Conservation (phyloP, 2,797 vertebrate genomes). For the Typhlichthys subterraneus region DNA sequence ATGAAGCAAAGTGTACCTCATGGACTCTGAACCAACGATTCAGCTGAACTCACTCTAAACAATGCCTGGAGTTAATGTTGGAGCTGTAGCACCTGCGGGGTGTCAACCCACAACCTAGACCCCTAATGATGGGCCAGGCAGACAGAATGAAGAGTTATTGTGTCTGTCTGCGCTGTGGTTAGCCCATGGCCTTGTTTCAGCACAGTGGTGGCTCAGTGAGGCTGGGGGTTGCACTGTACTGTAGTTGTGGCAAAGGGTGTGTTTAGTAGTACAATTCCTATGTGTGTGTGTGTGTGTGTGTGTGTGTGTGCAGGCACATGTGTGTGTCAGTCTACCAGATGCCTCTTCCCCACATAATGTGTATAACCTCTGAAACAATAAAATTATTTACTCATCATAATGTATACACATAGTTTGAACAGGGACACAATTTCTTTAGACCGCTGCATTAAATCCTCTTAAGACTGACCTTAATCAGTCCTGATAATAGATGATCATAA, state of each 20-base stretch:
- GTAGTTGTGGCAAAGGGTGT: constrained; percentile 37
- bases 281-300: constrained; percentile 13
- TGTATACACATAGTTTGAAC: too few species aligned
- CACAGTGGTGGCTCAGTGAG: constrained; percentile 21
- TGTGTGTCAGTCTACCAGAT: constrained; percentile 17
- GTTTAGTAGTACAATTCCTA: constrained; percentile 23
- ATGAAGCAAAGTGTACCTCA: not conserved
- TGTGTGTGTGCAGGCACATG: not conserved
- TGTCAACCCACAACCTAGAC: constrained; percentile 20
- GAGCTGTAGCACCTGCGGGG: constrained; percentile 39
- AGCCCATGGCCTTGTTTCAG: constrained; percentile 17
- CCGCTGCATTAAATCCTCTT: too few species aligned
- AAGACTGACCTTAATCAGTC: too few species aligned
- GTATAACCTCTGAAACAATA: not conserved
- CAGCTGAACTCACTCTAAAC: not conserved
- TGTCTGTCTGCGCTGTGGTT: constrained; percentile 26
- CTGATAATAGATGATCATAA: too few species aligned
- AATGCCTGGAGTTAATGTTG: constrained; percentile 2
- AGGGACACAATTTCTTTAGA: too few species aligned
- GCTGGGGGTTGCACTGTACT: constrained; percentile 32
- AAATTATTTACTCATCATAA: constrained; percentile 28
- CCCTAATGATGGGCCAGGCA: constrained; percentile 32
- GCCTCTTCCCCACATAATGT: constrained; percentile 32
- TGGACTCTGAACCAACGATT: constrained; percentile 5
- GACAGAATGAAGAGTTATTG: not conserved